Evolutionary conservation across 1,140 invertebrate species (phyloP), one percentile per base, ranked within the genome.

Genomic region (Choristoneura fumiferana): DNA sequence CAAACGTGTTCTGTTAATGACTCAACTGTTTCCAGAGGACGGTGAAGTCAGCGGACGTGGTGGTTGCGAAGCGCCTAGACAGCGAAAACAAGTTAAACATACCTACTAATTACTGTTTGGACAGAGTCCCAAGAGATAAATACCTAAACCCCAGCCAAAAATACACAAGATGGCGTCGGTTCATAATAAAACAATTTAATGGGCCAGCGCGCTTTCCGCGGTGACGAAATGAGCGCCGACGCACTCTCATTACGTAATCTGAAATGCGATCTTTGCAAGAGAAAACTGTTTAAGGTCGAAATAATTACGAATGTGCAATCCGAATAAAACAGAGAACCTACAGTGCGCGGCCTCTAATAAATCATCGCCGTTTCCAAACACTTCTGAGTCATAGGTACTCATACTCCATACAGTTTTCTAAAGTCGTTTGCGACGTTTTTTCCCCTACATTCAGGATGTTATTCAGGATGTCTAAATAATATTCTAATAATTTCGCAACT

Each of bases 101-200:
- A 74, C 73, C 73, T 73, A 76, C 82, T 87, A 88, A 87, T 87
- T 87, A 87, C 78, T 77, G 65, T 74, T 89, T 89, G 86, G 86
- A 86, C 82, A 70, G 67, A 78, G 76, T 87, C 86, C 86, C 86
- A 87, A 77, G 73, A 84, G 84, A 89, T 89, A 84, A 89, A 87
- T 82, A 86, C 76, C 83, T 79, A 86, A 84, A 84, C 81, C 76
- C 71, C 84, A 73, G 79, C 86, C 83, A 87, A 89, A 89, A 89
- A 89, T 89, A 89, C 80, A 84, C 76, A 79, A 84, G 73, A 87
- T 86, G 86, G 84, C 85, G 85, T 79, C 84, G 79, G 81, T 88
- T 84, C 82, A 87, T 87, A 89, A 89, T 89, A 89, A 89, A 89
- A 89, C 85, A 85, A 89, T 89, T 87, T 89, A 89, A 89, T 87